Conservation (phyloP, 2,797 vertebrate genomes). For the Peromyscus attwateri region DNA sequence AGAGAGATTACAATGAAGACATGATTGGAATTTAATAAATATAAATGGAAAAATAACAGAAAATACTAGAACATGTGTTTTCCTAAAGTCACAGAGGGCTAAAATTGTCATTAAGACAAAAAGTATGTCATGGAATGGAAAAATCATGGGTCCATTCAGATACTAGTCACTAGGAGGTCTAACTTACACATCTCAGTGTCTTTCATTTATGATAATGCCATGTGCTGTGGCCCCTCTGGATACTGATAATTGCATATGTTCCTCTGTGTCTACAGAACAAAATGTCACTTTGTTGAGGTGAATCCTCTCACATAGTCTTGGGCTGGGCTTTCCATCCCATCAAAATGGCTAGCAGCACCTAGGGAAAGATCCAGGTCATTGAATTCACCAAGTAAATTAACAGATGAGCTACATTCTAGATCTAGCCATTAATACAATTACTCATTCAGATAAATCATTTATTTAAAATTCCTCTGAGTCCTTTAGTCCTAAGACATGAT, state of each 20-base stretch:
- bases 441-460: constrained; percentile 70
- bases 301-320: background rate
- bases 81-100: background rate
- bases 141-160: constrained; percentile 43
- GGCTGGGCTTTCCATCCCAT: background rate
- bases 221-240: background rate
- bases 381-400: constrained; percentile 1
- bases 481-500: constrained; percentile 64
- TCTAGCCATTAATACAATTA: constrained; percentile 56
- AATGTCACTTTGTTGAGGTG: background rate
- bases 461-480: constrained; percentile 74
- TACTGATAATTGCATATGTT: constrained; percentile 1
- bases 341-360: background rate
- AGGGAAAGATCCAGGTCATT: background rate
- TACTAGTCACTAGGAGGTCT: background rate
- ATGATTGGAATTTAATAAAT: no score
- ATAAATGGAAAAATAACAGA: no score
- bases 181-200: constrained; percentile 60
- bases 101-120: constrained; percentile 45
- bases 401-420: constrained; percentile 42
- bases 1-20: no score
- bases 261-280: background rate
- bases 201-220: constrained; percentile 47
- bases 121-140: constrained; percentile 40
- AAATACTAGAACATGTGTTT: no score